A percentile compares a stretch with the other conserved stretches of the same genome.
Conservation (phyloP, 2,888 invertebrate species). For the Invenusta paracnida region DNA sequence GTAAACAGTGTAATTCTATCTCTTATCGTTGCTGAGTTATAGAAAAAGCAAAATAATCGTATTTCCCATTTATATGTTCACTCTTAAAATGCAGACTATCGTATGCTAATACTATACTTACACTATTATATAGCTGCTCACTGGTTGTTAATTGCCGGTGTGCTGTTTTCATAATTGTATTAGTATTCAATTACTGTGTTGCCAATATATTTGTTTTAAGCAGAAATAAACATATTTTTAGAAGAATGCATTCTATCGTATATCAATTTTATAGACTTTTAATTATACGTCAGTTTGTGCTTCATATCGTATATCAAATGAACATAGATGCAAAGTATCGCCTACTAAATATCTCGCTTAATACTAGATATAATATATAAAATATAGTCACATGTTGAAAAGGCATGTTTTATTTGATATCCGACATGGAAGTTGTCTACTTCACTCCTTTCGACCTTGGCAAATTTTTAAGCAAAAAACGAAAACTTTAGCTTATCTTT, state of each 20-base stretch:
- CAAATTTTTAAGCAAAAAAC: not conserved
- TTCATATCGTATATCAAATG: too few relatives aligned
- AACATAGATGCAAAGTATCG: not conserved
- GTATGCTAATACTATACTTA: too few relatives aligned
- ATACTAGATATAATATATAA: slow-evolving; percentile 13
- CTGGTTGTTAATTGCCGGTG: not conserved
- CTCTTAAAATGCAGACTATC: too few relatives aligned
- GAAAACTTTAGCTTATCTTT: not conserved
- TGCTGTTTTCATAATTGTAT: not conserved
- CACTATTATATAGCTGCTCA: too few relatives aligned
- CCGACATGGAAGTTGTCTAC: not conserved
- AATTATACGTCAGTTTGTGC: too few relatives aligned
- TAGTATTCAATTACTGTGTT: not conserved
- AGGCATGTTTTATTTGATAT: not conserved
- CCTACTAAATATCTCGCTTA: not conserved
- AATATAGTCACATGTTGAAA: not conserved
- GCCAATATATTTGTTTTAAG: not conserved
- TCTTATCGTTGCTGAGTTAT: too few relatives aligned
- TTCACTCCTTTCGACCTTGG: not conserved
- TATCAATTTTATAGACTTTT: too few relatives aligned
- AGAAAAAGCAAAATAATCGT: too few relatives aligned
- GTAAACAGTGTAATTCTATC: too few relatives aligned
- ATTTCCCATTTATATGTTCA: too few relatives aligned
- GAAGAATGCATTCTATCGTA: too few relatives aligned
- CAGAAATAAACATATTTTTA: not conserved